A percentile compares a stretch with the other conserved stretches of the same genome.
phyloP scores from a whole-genome alignment of 2,888 invertebrate genomes.

The Chrysomela aeneicollis region DNA sequence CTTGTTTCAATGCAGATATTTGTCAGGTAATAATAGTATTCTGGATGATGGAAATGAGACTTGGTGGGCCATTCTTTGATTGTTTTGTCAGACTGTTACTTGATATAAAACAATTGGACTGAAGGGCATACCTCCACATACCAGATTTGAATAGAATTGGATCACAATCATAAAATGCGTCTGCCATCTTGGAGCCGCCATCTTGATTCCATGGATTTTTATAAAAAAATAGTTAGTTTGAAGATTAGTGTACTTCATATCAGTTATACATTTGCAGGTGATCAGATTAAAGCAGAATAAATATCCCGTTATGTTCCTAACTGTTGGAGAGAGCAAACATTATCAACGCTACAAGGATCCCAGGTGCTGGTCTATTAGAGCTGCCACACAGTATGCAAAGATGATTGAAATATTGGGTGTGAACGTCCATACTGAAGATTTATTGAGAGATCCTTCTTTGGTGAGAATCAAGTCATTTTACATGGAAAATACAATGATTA shows the following conservation, averaged over 20 bases:
- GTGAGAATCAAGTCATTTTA: conserved; percentile 60
- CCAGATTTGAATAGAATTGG: no score
- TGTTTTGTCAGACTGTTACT: no score
- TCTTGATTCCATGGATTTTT: no score
- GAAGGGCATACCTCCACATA: no score
- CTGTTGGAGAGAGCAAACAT: conserved; percentile 67
- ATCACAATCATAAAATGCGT: no score
- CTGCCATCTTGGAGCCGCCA: no score
- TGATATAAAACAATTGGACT: no score
- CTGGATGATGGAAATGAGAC: no score
- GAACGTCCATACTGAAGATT: conserved; percentile 92
- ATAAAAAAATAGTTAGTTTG: no score
- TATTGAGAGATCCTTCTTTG: conserved; percentile 83
- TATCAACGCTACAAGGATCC: conserved; percentile 88
- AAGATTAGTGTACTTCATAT: no score
- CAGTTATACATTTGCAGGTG: conserved; percentile 51
- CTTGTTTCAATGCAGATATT: conserved; percentile 95
- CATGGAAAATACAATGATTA: no score
- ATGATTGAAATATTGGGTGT: conserved; percentile 87
- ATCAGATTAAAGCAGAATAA: conserved; percentile 91
- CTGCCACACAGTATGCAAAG: conserved; percentile 83
- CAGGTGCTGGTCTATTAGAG: conserved; percentile 80
- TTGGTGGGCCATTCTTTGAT: conserved; percentile 63
- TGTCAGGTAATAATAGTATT: conserved; percentile 73
- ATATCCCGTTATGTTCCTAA: conserved; percentile 95